Conservation (phyloP, 2,797 vertebrate genomes). For the Naso thynnoides region DNA sequence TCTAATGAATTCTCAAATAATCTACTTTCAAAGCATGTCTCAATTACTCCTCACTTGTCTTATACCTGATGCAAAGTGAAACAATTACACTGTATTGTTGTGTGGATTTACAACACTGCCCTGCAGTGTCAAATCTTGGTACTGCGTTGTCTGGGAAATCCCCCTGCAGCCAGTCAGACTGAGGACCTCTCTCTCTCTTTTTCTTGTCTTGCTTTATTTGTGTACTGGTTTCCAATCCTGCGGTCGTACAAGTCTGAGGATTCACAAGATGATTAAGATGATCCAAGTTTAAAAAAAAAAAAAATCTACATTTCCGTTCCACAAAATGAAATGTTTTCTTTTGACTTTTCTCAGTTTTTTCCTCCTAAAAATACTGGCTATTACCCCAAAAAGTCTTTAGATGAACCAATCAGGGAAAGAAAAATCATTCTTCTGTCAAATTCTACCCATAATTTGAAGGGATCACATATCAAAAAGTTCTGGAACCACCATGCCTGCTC, state of each 20-base stretch:
- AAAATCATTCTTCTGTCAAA: not conserved
- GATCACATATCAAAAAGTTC: not conserved
- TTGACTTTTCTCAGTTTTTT: not conserved
- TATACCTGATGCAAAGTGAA: too few species aligned
- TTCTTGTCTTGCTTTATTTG: not conserved
- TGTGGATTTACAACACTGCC: constrained; percentile 69
- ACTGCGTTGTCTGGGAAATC: constrained; percentile 66
- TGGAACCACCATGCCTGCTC: not conserved
- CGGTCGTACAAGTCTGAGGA: not conserved
- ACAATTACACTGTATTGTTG: constrained; percentile 1
- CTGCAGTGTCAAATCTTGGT: constrained; percentile 61
- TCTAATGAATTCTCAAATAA: not conserved
- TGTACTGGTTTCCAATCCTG: not conserved
- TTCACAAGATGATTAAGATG: constrained; percentile 1
- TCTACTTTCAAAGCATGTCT: not conserved
- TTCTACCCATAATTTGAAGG: not conserved
- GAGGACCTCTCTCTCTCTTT: not conserved
- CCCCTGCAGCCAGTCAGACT: constrained; percentile 43
- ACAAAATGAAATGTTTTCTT: not conserved
- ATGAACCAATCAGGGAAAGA: not conserved
- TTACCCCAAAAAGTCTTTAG: too few species aligned
- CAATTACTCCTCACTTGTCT: not conserved
- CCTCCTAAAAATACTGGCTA: not conserved
- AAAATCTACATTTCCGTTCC: not conserved
- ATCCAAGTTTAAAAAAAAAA: not conserved